A percentile compares a stretch with the other conserved stretches of the same genome.
These are phyloP conservation scores for Syngnathus acus DNA, from an alignment of 2,797 vertebrate genomes.

Conservation along the genomic window DNA sequence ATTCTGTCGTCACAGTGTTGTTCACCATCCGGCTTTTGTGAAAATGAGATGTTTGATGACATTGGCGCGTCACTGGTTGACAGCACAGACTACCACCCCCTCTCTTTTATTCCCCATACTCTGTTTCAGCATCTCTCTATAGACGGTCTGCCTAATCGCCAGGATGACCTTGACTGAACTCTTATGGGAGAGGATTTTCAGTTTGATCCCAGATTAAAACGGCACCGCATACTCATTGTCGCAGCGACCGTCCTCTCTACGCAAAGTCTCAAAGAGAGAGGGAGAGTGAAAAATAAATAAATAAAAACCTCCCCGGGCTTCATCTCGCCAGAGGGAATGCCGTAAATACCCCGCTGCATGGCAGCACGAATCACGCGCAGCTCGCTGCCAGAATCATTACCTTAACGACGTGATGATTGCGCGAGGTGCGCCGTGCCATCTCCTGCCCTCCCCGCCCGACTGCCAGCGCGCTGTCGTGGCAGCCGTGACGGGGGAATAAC, in stretches of 20 bases:
- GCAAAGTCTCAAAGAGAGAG: conserved; percentile 37
- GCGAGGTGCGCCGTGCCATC: neutral
- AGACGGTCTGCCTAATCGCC: conserved; percentile 68
- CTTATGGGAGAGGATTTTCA: conserved; percentile 68
- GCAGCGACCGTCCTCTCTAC: conserved; percentile 44
- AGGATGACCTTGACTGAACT: conserved; percentile 74
- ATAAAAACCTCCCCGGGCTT: conserved; percentile 17
- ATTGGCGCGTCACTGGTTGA: conserved; percentile 5
- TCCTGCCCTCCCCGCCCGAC: neutral
- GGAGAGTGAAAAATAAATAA: neutral
- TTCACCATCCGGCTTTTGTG: neutral
- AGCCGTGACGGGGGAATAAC: neutral
- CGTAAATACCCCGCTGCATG: conserved; percentile 14
- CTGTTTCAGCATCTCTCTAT: conserved; percentile 43
- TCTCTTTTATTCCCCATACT: conserved; percentile 11
- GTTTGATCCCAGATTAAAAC: conserved; percentile 79
- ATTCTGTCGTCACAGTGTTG: conserved; percentile 6
- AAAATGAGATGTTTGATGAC: conserved; percentile 2
- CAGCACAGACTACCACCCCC: neutral
- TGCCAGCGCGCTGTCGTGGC: neutral
- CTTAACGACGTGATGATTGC: neutral
- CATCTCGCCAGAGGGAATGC: conserved; percentile 27
- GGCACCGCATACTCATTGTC: conserved; percentile 61
- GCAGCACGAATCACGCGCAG: conserved; percentile 12
- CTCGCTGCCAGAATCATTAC: conserved; percentile 13